Base-by-base conservation (phyloP, 2,888 invertebrate genomes). In the Ametastegia equiseti region DNA sequence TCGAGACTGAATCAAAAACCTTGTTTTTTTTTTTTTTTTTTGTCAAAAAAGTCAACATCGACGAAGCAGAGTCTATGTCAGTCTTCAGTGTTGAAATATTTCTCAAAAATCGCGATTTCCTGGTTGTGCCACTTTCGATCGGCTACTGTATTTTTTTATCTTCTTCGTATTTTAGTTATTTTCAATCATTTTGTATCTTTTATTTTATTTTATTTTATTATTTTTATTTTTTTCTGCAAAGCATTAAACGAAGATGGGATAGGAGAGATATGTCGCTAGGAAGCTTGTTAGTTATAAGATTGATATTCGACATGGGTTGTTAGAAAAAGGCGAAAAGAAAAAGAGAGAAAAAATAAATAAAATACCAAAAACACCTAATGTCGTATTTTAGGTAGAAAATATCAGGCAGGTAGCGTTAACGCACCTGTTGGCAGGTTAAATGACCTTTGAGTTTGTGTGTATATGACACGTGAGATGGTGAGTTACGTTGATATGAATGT, bases 391-490 rank as follows among this genome's bases (percentile, higher is more conserved):
- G 39, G 39, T 39, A 39, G 23, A 67, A 65, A 65, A 65, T 39
- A 65, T 65, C 33, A 65, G n/a, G 23, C 36, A 36, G 65, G 36
- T 39, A 67, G 2, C 36, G 65, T 19, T 4, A n/a, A 39, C 36
- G 36, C 65, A 67, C 65, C 65, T 67, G 65, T 39, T 27, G 65
- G 65, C 65, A 39, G 39, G 65, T 67, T 67, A 39, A 67, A 9
- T 39, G 65, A 36, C 65, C 65, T 67, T 39, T 67, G 13, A 67
- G 39, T 9, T 39, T 15, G 15, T 67, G 39, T 19, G 39, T 36
- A 39, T n/a, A 39, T 11, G 39, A 67, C 19, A 19, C 9, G 39
- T 39, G 65, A 6, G 27, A 36, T 71, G 65, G 33, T 57, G 15
- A 11, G 7, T n/a, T 27, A 36, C 3, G 36, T n/a, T 11, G 3